Evolutionary conservation across 2,113 vertebrate species (phyloP), one percentile per base, ranked within the genome.

Genomic region (Rattus norvegicus): DNA sequence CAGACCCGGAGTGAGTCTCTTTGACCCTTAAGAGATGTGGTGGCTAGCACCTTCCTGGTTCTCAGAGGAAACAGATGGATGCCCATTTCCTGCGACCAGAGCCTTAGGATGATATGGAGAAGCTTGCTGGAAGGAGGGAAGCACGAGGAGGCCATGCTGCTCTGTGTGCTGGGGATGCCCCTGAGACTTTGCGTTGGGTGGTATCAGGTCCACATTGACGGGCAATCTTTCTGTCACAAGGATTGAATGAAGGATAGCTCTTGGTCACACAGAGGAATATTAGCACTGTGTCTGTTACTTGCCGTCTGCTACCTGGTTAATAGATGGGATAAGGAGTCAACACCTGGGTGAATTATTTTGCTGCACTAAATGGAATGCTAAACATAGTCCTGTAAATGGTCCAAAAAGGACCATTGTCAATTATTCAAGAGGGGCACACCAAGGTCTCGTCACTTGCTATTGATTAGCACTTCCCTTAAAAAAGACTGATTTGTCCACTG

Each of bases 321-420:
- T 70, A 94, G 91, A 93, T 65, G 61, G 86, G 91, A 87, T 90
- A 80, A 75, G 88, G 86, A 93, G 94, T 93, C 93, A 79, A 85
- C 52, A 69, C 26, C 61, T 70, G 61, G 72, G 63, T 93, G 85
- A 91, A 70, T 92, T 92, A 92, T 94, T 87, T 93, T 65, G 59
- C 16, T 92, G 86, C 39, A 56, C 33, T 77, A 93, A 95, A 95
- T 97, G 90, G 89, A 95, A 79, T 86, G 88, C 94, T 96, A 96
- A 97, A 91, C 73, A 87, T 72, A 94, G 94, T 79, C 56, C 83
- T 77, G 26, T 39, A 88, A 91, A 89, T 83, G 67, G 43, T 59
- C 90, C 89, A 70, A 92, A 88, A 76, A 94, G 61, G 52, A 90
- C n/a, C 49, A 10, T 89, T 0, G 6, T 96, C 72, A 91, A 28